Base-by-base conservation (phyloP, 2,113 vertebrate species). In the Corythoichthys haematopterus region DNA sequence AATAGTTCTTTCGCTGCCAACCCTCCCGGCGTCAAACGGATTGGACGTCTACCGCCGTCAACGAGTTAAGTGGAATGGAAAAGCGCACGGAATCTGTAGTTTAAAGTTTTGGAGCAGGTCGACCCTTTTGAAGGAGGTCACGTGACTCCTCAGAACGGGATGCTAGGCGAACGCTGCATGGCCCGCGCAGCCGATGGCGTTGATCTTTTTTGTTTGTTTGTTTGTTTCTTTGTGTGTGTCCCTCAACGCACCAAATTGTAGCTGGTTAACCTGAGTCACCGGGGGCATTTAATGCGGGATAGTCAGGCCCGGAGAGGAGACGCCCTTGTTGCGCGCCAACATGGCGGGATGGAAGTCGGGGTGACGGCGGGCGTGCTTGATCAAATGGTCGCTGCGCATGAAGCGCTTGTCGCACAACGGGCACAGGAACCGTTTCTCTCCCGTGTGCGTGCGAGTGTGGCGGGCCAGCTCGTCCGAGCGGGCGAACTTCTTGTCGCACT, bases 381-480 rank as follows among this genome's bases (percentile, higher is more conserved):
- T 92, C 86, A 93, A 87, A 81, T 93, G 92, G 85, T 93, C 92
- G 48, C 91, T 92, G 77, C 92, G 92, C 92, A 93, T 92, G 79
- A 93, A 93, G 48, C 91, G 90, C 80, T 93, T 93, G 35, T 91
- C 89, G 64, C 92, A 92, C 63, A 93, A 81, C 0, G 92, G 92
- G 67, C 92, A 93, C 67, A 87, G 82, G 85, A 93, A 93, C 74
- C 92, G 92, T 1, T 93, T 92, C 59, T 93, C 92, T 6, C 92
- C 92, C 0, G 92, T 93, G 87, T 93, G 92, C 28, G 92, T 93
- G 72, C 92, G 92, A 37, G 88, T 91, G 85, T 93, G 92, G 56
- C 92, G 90, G 20, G 92, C 91, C 4, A 93, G 88, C 86, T 93
- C 92, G 2, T 92, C 92, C 0, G 92, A 93, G 55, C 92, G 92